Evolutionary conservation across 2,888 invertebrate genomes (phyloP), one percentile per base, ranked within the genome.

Genomic region (Pollenia labialis): DNA sequence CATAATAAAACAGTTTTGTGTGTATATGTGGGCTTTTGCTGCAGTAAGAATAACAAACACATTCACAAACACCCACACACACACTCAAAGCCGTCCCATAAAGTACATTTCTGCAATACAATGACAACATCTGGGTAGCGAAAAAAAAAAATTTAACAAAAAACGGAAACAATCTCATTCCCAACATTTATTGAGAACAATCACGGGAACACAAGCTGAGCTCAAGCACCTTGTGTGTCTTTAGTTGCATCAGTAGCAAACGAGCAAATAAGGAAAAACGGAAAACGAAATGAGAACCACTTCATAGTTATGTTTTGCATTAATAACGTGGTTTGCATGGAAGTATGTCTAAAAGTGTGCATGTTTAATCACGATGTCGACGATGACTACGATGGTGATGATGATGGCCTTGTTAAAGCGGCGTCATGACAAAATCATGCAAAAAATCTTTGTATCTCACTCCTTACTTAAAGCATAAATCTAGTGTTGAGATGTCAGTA

Each of bases 301-400:
- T 87, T 81, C 52, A 56, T 56, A 60, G 81, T 80, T 74, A 48
- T 72, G 72, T 62, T 86, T 83, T 76, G 84, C 72, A 84, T 83
- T 87, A 87, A 74, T 81, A 81, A 68, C 81, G 40, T 76, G 69
- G 69, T 40, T 69, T 69, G 18, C 74, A 32, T 56, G 46, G 3
- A 23, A 54, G 68, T 18, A 40, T 58, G 50, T 52, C 58, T 50
- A 48, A 72, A 58, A 79, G 66, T 80, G 6, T 52, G 74, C 71
- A 18, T 75, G 48, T 64, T 74, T 58, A 48, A 69, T 79, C 75
- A 80, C 75, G 50, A 64, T 56, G 77, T 58, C 32, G 46, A 52
- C 44, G 9, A 74, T n/a, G 42, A 72, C 50, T 16, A 64, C 8
- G 14, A 69, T 18, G 32, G 1, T 71, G 48, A 71, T 40, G 64